A percentile compares a stretch with the other conserved stretches of the same genome.
Conservation (phyloP, 23 tunicate genomes). For the Pegea sp. region DNA sequence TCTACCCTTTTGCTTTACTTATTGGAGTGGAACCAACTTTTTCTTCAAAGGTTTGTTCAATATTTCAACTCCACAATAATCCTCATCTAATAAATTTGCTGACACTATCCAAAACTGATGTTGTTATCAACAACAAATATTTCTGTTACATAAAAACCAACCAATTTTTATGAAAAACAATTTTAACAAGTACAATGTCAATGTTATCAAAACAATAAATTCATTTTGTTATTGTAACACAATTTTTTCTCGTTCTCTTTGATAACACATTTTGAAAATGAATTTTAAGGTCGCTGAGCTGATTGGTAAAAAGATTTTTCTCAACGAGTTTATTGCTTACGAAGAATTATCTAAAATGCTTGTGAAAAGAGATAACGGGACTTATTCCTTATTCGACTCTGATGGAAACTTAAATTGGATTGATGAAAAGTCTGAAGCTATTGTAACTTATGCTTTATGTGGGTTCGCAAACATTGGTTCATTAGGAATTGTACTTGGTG, state of each 20-base stretch:
- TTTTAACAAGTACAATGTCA: too few relatives aligned
- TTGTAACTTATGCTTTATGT: slow-evolving; percentile 66
- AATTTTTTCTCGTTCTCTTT: too few relatives aligned
- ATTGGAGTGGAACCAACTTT: slow-evolving; percentile 1
- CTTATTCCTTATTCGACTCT: slow-evolving; percentile 10
- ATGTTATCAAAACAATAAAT: too few relatives aligned
- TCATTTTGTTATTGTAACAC: too few relatives aligned
- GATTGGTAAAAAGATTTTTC: slow-evolving; percentile 51
- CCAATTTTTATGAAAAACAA: too few relatives aligned
- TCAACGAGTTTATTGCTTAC: slow-evolving; percentile 76
- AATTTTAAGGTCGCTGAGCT: slow-evolving; percentile 26
- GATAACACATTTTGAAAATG: neutral
- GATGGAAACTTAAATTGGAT: slow-evolving; percentile 37
- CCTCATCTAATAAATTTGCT: too few relatives aligned
- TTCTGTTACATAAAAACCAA: too few relatives aligned
- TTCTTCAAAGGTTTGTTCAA: neutral
- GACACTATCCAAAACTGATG: too few relatives aligned
- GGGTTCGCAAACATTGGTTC: slow-evolving; percentile 64
- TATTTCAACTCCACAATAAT: too few relatives aligned
- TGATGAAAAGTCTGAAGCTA: slow-evolving; percentile 36
- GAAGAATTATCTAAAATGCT: slow-evolving; percentile 22
- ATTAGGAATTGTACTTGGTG: slow-evolving; percentile 56
- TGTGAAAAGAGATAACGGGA: slow-evolving; percentile 22
- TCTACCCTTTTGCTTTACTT: neutral
- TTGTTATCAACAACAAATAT: too few relatives aligned